Conservation (phyloP, 2,113 vertebrate genomes). For the Donacobius atricapilla region DNA sequence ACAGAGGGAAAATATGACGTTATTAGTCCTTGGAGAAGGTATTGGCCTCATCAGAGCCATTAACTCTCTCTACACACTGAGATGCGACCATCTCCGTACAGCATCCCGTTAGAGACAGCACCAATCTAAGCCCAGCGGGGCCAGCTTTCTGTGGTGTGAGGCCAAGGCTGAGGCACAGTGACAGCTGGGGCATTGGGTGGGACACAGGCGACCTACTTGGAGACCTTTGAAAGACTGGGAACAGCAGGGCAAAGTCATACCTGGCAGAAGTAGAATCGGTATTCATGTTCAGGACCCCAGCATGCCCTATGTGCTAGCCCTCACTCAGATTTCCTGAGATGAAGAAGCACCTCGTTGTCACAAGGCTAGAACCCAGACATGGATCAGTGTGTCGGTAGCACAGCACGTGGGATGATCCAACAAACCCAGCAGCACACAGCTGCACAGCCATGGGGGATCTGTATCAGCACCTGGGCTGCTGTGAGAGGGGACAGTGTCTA, state of each 20-base stretch:
- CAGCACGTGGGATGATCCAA: neutral
- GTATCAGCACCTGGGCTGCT: neutral
- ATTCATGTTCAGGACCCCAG: neutral
- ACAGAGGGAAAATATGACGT: neutral
- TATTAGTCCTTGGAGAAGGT: neutral
- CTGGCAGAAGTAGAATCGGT: neutral
- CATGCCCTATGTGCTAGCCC: rapidly evolving
- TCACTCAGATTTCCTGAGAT: neutral
- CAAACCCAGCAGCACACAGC: neutral
- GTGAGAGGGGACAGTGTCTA: neutral
- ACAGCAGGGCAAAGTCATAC: neutral
- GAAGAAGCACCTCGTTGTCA: neutral
- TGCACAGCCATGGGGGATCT: neutral
- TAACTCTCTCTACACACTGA: neutral
- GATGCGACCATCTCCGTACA: neutral
- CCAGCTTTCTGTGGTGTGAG: neutral
- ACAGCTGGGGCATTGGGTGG: neutral
- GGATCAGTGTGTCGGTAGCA: neutral
- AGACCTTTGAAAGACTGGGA: neutral
- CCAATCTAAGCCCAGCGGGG: neutral
- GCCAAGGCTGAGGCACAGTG: neutral
- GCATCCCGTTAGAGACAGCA: neutral
- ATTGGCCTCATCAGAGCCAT: too few relatives aligned
- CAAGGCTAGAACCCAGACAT: neutral
- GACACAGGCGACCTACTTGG: neutral